Evolutionary conservation across 92 coral and sea anemone species (phyloP).

Genomic region (Zoanthus sociatus): DNA sequence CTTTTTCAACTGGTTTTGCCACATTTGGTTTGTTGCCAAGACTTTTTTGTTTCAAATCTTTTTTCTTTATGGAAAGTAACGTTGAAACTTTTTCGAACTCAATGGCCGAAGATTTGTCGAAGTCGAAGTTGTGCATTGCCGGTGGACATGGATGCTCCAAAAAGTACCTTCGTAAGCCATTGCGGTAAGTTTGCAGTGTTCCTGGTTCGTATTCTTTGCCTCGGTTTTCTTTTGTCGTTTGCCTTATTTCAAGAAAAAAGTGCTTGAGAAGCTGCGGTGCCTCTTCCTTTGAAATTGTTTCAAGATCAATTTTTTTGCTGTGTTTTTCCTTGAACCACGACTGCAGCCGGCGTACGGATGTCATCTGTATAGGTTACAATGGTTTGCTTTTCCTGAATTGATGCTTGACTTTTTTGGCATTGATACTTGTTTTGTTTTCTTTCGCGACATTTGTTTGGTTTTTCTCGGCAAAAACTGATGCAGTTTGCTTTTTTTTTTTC

Average conservation of each 20-base stretch:
- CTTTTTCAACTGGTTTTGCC: slow-evolving; percentile 55
- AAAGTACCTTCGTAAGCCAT: background rate
- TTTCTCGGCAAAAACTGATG: too few relatives aligned
- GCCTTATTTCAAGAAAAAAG: background rate
- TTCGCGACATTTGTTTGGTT: too few relatives aligned
- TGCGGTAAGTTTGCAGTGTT: background rate
- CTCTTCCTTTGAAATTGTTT: too few relatives aligned
- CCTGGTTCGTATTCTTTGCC: background rate
- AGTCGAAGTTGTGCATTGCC: background rate
- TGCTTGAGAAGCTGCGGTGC: background rate
- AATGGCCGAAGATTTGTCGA: background rate
- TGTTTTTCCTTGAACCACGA: too few relatives aligned
- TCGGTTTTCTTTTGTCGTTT: background rate
- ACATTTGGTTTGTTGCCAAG: slow-evolving; percentile 66
- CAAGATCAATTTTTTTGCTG: too few relatives aligned
- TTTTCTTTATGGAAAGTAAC: background rate
- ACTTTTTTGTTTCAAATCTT: too few relatives aligned
- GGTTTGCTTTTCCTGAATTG: too few relatives aligned
- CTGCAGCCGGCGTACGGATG: too few relatives aligned
- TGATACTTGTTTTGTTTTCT: too few relatives aligned
- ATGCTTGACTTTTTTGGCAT: too few relatives aligned
- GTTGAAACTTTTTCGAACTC: background rate
- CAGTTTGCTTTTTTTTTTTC: too few relatives aligned
- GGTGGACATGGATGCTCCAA: background rate
- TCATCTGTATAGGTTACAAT: too few relatives aligned